Base-by-base conservation (phyloP, 2,113 vertebrate species). In the Callopanchax toddi region DNA sequence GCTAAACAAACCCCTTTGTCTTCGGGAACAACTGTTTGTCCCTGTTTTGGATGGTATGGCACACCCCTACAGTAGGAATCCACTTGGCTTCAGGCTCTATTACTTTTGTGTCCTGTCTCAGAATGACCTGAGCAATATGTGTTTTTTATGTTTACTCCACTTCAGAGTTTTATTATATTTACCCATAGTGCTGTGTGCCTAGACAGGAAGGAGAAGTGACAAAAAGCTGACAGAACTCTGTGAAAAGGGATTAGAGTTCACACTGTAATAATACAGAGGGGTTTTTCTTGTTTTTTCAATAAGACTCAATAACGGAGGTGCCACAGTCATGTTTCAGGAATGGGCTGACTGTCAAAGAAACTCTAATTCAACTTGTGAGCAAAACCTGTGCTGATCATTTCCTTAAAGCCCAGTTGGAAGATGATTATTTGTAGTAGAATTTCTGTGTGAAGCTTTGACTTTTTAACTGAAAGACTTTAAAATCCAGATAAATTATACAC, bases 1-100 rank as follows among this genome's bases (percentile, higher is more conserved):
- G 69, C 74, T 65, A 65, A 87, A 83, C 71, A 77, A 86, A 60
- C 42, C 55, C 36, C 59, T 76, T 74, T 85, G 72, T 85, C 46
- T 9, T 16, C 1, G 11, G 22, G 60, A 68, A 67, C 69, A 39
- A 50, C 43, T 36, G 8, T 48, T 77, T 76, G 65, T 77, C 46
- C 46, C 45, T 2, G 3, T 21, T 60, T 46, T 40, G 11, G 17
- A 67, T 70, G 34, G 32, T 46, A 51, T 26, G 21, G 13, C 18
- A 44, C 34, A 46, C 56, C 44, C 74, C 22, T 54, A 77, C 44
- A 71, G 21, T 1, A 3, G 42, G 1, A 51, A 53, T 52, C 25
- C 29, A 26, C 43, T 34, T 37, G 61, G 13, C 64, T 22, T 67
- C 32, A 3, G 54, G 44, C 22, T 74, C 52, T 20, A 48, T 70